Base-by-base conservation (phyloP, 2,113 vertebrate genomes). In the Stegastes partitus region DNA sequence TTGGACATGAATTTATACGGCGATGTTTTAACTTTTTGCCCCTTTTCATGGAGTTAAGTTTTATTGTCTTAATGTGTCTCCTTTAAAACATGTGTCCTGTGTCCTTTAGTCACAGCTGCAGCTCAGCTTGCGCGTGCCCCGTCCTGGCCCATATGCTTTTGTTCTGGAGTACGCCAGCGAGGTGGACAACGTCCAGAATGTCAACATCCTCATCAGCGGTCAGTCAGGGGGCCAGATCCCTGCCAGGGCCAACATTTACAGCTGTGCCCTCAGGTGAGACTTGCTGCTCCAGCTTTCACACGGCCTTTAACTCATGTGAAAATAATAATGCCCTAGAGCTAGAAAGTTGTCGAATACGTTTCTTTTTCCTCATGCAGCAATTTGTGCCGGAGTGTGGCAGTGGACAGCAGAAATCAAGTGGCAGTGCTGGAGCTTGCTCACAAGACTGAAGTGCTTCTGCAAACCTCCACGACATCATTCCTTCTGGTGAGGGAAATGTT, bases 141-240 rank as follows among this genome's bases (percentile, higher is more conserved):
- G 83, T 19, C 90, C 94, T 0, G 96, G 96, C 61, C 92, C 71
- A 8, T 96, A 99, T 0, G 86, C 90, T 23, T 85, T 99, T 22
- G 37, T 99, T 79, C 86, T 98, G 49, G 97, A 99, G 82, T 99
- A 99, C 16, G 90, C 93, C 77, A 96, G 91, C 0, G 92, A 96
- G 84, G 92, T 86, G 2, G 87, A 95, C 58, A 75, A 15, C 25
- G 75, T 93, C 3, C 94, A 92, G 59, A 93, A 94, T 57, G 93
- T 92, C 0, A 92, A 94, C 23, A 81, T 98, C 63, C 37, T 81
- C 4, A 31, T 96, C 47, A 85, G 84, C 16, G 77, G 79, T 55
- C 93, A 92, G 22, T 59, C 86, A 0, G 89, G 77, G 28, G 86
- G 86, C 25, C 81, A 82, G n/a, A 84, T 87, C 51, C 85, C 79